Percentiles rank a stretch among this genome's conserved stretches.
Conservation (phyloP, 2,797 vertebrate genomes). For the Taeniopygia guttata region DNA sequence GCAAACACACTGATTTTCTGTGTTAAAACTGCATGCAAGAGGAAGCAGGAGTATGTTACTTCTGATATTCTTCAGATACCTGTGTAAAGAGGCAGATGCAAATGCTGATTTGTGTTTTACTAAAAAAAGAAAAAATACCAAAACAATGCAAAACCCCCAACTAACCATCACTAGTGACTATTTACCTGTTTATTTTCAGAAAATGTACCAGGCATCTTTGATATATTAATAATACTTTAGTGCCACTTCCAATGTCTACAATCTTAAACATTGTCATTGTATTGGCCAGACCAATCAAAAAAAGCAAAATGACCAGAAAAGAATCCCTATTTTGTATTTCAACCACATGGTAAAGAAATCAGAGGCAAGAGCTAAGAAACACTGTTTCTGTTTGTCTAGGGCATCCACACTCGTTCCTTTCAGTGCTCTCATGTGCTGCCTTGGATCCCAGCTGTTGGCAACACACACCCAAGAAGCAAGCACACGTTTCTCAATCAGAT, state of each 20-base stretch:
- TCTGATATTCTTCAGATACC: neutral
- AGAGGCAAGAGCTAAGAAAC: neutral
- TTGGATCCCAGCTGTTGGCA: neutral
- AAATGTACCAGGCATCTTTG: neutral
- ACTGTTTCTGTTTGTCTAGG: accelerated
- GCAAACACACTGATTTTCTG: neutral
- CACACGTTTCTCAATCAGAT: accelerated
- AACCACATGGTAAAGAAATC: neutral
- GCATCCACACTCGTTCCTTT: neutral
- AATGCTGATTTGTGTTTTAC: neutral
- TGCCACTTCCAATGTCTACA: neutral
- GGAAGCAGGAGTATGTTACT: neutral
- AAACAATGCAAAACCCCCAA: neutral
- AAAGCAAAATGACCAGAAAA: neutral
- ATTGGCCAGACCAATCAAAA: neutral
- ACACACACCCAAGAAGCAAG: accelerated
- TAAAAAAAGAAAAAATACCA: neutral
- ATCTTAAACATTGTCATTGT: neutral
- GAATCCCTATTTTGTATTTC: neutral
- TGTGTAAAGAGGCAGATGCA: neutral
- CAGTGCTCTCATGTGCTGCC: neutral
- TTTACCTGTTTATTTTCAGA: neutral
- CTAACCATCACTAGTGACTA: neutral
- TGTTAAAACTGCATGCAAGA: neutral
- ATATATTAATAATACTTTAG: neutral